Evolutionary conservation across 2,797 vertebrate species (phyloP), one percentile per base, ranked within the genome.

Genomic region (Chaunax sp.): DNA sequence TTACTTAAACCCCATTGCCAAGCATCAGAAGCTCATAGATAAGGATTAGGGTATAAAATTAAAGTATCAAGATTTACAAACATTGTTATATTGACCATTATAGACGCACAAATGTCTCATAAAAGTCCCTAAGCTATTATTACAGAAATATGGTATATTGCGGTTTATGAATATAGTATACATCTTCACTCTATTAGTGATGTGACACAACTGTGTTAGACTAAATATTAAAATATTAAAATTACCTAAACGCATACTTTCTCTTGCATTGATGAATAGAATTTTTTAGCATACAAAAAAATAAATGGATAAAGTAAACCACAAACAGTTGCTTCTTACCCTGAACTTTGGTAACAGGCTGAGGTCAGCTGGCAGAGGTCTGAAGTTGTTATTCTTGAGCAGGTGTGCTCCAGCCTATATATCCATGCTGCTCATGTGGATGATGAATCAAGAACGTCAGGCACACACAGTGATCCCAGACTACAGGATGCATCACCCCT

Each of bases 361-460:
- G 85, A 85, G 90, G 86, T 85, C 81, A 82, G 81, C 41, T 69
- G 72, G 66, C 50, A 25, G 67, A 88, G 69, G 77, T 88, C 78
- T 77, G 37, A 33, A 69, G 81, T 84, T 50, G 76, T 77, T 81
- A 53, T 69, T 77, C 51, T 26, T 41, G 23, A 84, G 82, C 82
- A 89, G 88, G 83, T 91, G 78, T 71, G 79, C 66, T 44, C 28
- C 55, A 70, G 54, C 89, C 92, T 95, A 83, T 95, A 94, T 92
- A 91, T 81, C 65, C 76, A 57, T 33, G 72, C 52, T 60, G 72
- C 77, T 83, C 80, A 53, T 78, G 61, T 59, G 79, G 82, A 84
- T 89, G 88, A 90, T 88, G 89, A 86, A 89, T 89, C 83, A 82
- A 86, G 77, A 85, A 75, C 90, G 88, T 92, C 90, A 87, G 76